Evolutionary conservation across 2,888 invertebrate species (phyloP).

Genomic region (Brachyptera risi): DNA sequence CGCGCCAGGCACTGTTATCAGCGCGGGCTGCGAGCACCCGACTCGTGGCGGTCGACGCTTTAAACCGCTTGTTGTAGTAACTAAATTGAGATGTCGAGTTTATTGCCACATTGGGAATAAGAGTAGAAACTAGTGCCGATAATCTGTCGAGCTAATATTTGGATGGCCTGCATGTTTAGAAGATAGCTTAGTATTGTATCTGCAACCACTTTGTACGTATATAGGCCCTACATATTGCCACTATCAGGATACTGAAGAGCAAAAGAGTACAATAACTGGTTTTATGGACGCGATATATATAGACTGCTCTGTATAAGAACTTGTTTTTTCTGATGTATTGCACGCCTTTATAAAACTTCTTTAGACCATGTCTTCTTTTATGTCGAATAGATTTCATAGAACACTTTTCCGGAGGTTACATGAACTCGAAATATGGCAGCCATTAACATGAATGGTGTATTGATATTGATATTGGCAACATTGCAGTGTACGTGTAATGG

Average conservation of each 20-base stretch:
- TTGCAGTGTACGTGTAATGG: background rate
- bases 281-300: too few species aligned
- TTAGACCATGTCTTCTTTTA: too few species aligned
- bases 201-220: background rate
- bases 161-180: too few species aligned
- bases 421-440: background rate
- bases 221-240: too few species aligned
- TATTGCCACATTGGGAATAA: slow-evolving; percentile 9
- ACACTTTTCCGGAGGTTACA: too few species aligned
- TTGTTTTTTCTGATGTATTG: too few species aligned
- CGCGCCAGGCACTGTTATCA: too few species aligned
- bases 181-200: background rate
- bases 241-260: too few species aligned
- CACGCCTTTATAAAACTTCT: too few species aligned
- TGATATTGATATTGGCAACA: slow-evolving; percentile 2
- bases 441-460: slow-evolving; percentile 13
- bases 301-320: too few species aligned
- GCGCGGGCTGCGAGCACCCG: background rate
- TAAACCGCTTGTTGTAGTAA: background rate
- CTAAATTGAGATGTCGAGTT: background rate
- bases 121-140: background rate
- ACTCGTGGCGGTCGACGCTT: slow-evolving; percentile 1
- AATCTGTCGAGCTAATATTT: background rate
- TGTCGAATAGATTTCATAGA: too few species aligned
- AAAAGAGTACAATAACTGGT: too few species aligned